Conservation (phyloP, 1,140 invertebrate species). For the Polyergus mexicanus region DNA sequence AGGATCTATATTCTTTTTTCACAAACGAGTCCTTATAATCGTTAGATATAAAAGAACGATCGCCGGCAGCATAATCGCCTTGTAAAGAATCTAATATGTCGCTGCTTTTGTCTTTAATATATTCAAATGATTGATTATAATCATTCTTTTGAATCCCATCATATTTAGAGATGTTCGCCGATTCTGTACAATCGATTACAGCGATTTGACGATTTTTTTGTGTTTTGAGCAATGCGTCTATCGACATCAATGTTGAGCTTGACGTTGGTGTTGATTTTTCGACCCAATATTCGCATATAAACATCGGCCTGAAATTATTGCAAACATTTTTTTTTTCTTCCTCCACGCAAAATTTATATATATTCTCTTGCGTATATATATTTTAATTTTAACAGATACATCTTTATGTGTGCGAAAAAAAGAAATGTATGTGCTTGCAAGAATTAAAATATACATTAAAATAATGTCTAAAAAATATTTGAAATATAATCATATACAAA, state of each 20-base stretch:
- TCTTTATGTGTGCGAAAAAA: neutral
- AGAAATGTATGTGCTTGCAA: neutral
- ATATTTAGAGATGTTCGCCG: neutral
- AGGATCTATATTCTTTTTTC: neutral
- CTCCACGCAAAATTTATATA: neutral
- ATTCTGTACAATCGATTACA: neutral
- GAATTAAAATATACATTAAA: neutral
- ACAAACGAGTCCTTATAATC: neutral
- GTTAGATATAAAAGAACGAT: neutral
- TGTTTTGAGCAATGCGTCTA: neutral
- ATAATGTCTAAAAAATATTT: neutral
- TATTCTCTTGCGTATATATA: neutral
- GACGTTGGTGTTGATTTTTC: neutral
- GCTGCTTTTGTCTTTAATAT: neutral
- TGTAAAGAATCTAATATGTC: neutral
- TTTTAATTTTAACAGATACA: neutral
- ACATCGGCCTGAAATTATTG: slow-evolving; percentile 16
- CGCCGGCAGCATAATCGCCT: neutral
- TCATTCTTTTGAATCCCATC: neutral
- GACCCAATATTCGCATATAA: slow-evolving; percentile 25
- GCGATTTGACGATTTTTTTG: neutral
- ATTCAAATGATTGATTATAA: neutral
- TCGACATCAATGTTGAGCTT: neutral
- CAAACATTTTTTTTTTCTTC: neutral
- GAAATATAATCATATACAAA: neutral